A percentile compares a stretch with the other conserved stretches of the same genome.
Conservation (phyloP, 2,888 invertebrate genomes). For the Drosophila falleni region DNA sequence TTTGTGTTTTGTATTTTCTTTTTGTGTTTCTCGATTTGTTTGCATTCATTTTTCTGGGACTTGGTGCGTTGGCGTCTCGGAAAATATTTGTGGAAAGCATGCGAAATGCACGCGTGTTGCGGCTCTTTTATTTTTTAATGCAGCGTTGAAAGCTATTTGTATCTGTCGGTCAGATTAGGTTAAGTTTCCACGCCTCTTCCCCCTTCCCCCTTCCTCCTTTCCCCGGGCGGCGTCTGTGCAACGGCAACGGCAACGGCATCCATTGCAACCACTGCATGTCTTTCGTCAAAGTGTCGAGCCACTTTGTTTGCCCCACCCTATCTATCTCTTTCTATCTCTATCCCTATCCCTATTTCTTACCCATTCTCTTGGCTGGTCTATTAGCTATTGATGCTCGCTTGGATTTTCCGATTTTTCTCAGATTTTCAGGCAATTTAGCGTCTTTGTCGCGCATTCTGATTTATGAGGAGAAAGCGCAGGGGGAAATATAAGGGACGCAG, state of each 20-base stretch:
- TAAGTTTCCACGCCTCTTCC: slow-evolving; percentile 55
- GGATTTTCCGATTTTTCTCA: slow-evolving; percentile 31
- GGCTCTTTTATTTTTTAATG: slow-evolving; percentile 71
- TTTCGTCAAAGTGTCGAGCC: slow-evolving; percentile 79
- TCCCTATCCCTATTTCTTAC: background rate
- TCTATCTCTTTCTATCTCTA: background rate
- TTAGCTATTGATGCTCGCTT: slow-evolving; percentile 69
- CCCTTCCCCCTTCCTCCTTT: background rate
- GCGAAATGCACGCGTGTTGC: slow-evolving; percentile 75
- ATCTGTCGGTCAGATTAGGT: slow-evolving; percentile 82
- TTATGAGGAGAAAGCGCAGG: slow-evolving; percentile 49
- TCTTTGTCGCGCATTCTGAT: slow-evolving; percentile 69
- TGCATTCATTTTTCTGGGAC: slow-evolving; percentile 58
- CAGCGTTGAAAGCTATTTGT: slow-evolving; percentile 80
- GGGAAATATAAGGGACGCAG: slow-evolving; percentile 4
- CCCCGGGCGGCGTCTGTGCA: no score
- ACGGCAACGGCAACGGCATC: slow-evolving; percentile 14
- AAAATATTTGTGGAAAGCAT: slow-evolving; percentile 77
- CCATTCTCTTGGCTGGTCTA: slow-evolving; percentile 41
- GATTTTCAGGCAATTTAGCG: slow-evolving; percentile 61
- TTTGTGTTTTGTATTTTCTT: slow-evolving; percentile 6
- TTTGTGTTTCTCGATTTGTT: slow-evolving; percentile 64
- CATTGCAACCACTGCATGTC: slow-evolving; percentile 69
- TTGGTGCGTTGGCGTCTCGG: slow-evolving; percentile 48
- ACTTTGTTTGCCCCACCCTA: slow-evolving; percentile 52